Percentiles rank a stretch among this genome's conserved stretches.
phyloP scores from a whole-genome alignment of 2,888 invertebrate genomes.

The Ochropacha duplaris region DNA sequence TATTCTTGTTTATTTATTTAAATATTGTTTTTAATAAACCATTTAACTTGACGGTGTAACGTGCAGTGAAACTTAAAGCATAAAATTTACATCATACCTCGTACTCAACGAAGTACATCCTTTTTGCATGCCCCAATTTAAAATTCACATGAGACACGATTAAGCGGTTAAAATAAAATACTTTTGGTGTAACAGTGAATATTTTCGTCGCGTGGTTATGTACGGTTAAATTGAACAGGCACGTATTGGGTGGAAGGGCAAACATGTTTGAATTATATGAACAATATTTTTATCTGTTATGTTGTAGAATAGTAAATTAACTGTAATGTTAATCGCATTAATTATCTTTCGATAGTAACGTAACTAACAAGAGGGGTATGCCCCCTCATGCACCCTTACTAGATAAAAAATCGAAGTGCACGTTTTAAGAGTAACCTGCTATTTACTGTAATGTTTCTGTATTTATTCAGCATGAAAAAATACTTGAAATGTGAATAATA shows the following conservation, averaged over 20 bases:
- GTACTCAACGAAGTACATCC: conserved; percentile 1
- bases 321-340: too few relatives aligned
- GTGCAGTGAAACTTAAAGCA: not conserved
- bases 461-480: too few relatives aligned
- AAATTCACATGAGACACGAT: conserved; percentile 9
- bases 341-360: too few relatives aligned
- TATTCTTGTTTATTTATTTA: too few relatives aligned
- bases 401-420: too few relatives aligned
- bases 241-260: not conserved
- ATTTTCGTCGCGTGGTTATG: not conserved
- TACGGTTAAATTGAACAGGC: conserved; percentile 3
- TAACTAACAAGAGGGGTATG: too few relatives aligned
- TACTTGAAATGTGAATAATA: too few relatives aligned
- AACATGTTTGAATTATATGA: not conserved
- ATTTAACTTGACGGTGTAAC: not conserved
- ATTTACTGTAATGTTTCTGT: too few relatives aligned
- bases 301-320: too few relatives aligned
- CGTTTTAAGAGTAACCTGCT: too few relatives aligned
- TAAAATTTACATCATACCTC: not conserved
- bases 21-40: not conserved
- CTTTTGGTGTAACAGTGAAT: conserved; percentile 4
- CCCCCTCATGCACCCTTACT: too few relatives aligned
- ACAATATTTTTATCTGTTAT: too few relatives aligned
- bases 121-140: conserved; percentile 7
- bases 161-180: conserved; percentile 9